A percentile compares a stretch with the other conserved stretches of the same genome.
These are phyloP conservation scores for Falco punctatus DNA, from an alignment of 2,113 vertebrate genomes.

Conservation along the genomic window DNA sequence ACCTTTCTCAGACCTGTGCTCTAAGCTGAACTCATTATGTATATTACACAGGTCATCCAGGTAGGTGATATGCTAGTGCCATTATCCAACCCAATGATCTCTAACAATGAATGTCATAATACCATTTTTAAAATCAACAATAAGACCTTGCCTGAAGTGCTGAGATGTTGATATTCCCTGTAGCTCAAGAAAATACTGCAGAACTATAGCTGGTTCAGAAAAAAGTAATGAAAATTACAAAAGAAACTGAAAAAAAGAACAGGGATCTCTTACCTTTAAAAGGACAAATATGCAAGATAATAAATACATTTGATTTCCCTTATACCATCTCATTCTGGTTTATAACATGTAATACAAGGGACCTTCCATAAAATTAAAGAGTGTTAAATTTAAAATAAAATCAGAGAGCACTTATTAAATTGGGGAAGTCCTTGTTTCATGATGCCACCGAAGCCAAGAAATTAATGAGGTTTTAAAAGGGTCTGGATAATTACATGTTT, in stretches of 20 bases:
- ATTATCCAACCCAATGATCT: not conserved
- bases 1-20: not conserved
- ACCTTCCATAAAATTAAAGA: conserved; percentile 43
- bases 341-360: conserved; percentile 15
- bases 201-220: not conserved
- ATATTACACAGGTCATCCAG: not conserved
- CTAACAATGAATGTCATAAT: not conserved
- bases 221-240: not conserved
- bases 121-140: not conserved
- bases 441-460: not conserved
- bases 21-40: not conserved
- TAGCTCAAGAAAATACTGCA: not conserved
- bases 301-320: not conserved
- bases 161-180: not conserved
- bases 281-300: not conserved
- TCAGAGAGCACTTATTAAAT: conserved; percentile 19
- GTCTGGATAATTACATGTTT: conserved; percentile 46
- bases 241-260: not conserved
- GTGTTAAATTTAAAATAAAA: conserved; percentile 53
- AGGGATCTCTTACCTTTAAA: not conserved
- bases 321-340: not conserved
- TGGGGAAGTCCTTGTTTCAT: conserved; percentile 18
- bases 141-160: not conserved
- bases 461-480: conserved; percentile 49
- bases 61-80: not conserved